phyloP scores from a whole-genome alignment of 1,140 invertebrate species.

The Cyrtorhinus lividipennis region DNA sequence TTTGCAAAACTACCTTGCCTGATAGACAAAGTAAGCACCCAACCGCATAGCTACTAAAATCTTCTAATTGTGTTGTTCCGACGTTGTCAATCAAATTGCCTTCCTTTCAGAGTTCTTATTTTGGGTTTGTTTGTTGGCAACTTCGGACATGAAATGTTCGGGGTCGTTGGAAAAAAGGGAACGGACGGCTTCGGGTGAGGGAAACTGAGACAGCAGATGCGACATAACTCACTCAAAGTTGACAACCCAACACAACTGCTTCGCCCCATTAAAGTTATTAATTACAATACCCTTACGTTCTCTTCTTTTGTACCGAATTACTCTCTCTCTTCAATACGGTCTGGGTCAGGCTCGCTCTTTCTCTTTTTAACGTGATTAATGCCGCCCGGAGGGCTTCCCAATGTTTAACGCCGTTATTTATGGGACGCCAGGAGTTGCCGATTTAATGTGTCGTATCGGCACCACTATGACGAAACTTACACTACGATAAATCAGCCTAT shows the following conservation, averaged over 20 bases:
- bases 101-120: too few relatives aligned
- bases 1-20: too few relatives aligned
- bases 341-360: neutral
- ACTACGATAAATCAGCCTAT: constrained; percentile 11
- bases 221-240: constrained; percentile 23
- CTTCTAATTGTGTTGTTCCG: too few relatives aligned
- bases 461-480: constrained; percentile 13
- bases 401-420: constrained; percentile 14
- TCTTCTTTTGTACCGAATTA: constrained; percentile 7
- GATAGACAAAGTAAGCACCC: too few relatives aligned
- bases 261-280: constrained; percentile 23
- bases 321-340: neutral
- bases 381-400: constrained; percentile 4
- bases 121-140: too few relatives aligned
- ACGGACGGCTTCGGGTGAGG: neutral
- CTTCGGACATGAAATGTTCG: too few relatives aligned
- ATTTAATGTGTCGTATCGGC: constrained; percentile 17
- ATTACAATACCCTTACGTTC: constrained; percentile 16
- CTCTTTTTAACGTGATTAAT: constrained; percentile 12
- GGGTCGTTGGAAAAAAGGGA: neutral
- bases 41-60: too few relatives aligned
- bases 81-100: too few relatives aligned
- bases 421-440: constrained; percentile 14
- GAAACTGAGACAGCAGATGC: constrained; percentile 18
- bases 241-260: constrained; percentile 18